Percentiles rank a stretch among this genome's conserved stretches.
Evolutionary conservation across 2,113 vertebrate genomes (phyloP).

Genomic region (Etheostoma spectabile): DNA sequence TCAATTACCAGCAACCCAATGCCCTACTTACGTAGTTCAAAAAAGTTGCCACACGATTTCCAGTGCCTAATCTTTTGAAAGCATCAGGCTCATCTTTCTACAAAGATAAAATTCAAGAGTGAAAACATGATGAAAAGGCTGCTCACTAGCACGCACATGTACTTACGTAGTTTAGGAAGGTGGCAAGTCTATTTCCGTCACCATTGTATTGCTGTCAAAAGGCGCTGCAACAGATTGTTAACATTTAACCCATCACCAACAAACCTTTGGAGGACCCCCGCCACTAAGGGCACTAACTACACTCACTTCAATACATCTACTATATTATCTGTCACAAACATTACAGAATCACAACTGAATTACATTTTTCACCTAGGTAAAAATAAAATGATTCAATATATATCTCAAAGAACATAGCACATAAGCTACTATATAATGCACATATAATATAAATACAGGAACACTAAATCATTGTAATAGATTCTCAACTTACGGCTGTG

Average conservation of each 20-base stretch:
- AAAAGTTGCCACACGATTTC: constrained; percentile 98
- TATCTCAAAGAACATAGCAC: neutral
- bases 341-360: neutral
- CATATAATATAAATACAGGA: neutral
- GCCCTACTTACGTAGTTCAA: constrained; percentile 99
- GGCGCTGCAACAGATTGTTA: constrained; percentile 98
- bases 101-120: constrained; percentile 92
- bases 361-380: neutral
- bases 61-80: constrained; percentile 99
- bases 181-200: constrained; percentile 99
- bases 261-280: constrained; percentile 55
- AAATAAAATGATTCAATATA: accelerated
- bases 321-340: neutral
- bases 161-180: constrained; percentile 99
- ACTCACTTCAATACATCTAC: constrained; percentile 4
- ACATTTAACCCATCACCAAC: constrained; percentile 85
- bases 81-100: constrained; percentile 99
- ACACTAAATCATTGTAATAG: neutral
- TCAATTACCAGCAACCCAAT: constrained; percentile 44
- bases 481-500: no score
- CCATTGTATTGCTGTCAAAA: constrained; percentile 96
- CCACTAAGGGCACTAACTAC: constrained; percentile 25
- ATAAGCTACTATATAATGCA: neutral
- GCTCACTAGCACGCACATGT: constrained; percentile 71
- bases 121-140: constrained; percentile 78